Evolutionary conservation across 1,140 invertebrate genomes (phyloP), one percentile per base, ranked within the genome.

Genomic region (Mycetomoellerius zeteki): DNA sequence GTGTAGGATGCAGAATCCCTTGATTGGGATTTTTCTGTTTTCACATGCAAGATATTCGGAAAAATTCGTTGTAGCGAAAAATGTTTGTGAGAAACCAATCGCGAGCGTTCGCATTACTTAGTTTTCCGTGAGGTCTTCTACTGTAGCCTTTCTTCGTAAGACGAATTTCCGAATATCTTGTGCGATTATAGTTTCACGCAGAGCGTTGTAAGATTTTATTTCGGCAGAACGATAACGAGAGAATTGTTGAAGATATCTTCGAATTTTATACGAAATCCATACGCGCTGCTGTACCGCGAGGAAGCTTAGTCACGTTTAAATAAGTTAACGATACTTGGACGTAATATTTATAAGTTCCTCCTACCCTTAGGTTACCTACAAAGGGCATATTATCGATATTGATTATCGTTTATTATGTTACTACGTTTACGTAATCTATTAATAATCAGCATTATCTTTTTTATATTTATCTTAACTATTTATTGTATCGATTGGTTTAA

Each of bases 211-310:
- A 72, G 27, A 16, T 86, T 71, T 87, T 21, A 77, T 56, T 76
- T 78, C 0, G 19, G 56, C 37, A 37, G 24, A 67, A 77, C 52
- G 58, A 81, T 71, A 75, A 82, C 50, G 76, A 78, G 47, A 54
- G n/a, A 50, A 65, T 65, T 88, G 86, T 91, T 91, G 77, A 87
- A 76, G 62, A 50, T 67, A 65, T 84, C 77, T 90, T 80, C 76
- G 89, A 91, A 90, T 91, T 91, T 91, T 90, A 90, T 91, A 90
- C 65, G 69, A 88, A 73, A 47, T n/a, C 8, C 56, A 58, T 67
- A 67, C 33, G 30, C 33, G 43, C 82, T 86, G 72, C 69, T 90
- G 58, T 84, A 62, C 19, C 54, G 37, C 85, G 72, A 58, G 73
- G 56, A 90, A 90, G 82, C 72, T 90, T 90, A 90, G 89, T 91